Evolutionary conservation across 2,888 invertebrate species (phyloP), one percentile per base, ranked within the genome.

Genomic region (Meta bourneti): DNA sequence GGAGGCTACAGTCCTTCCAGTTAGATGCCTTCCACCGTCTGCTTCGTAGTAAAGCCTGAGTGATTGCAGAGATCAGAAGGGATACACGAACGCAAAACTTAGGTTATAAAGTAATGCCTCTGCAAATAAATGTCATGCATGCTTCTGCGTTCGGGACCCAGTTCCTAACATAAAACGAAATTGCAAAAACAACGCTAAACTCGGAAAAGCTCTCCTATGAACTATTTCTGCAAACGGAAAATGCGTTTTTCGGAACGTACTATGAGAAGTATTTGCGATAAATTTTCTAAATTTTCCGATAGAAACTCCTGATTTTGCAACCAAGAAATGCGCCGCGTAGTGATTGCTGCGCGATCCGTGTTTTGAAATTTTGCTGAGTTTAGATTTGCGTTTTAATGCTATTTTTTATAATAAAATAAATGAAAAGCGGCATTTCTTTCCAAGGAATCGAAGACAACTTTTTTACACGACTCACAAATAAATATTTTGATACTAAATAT

Each of bases 101-200:
- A 20, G 74, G 72, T 81, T 88, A 70, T 88, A 81, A 81, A 81
- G 74, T 74, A 81, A 75, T 88, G 74, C 75, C n/a, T 74, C 81
- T 81, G 81, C 74, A 81, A 79, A 89, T 89, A 89, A 89, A 89
- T 89, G 81, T 72, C 81, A 81, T 69, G 52, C 61, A 61, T 81
- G 71, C 49, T 75, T 75, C 75, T 52, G 8, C 79, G 71, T 80
- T 72, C 61, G 77, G 78, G 16, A 48, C 52, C 75, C 16, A 52
- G 52, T 82, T 72, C 71, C 54, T 78, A 80, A 87, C 87, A 80
- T 87, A 87, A 87, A 87, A 52, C 80, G 48, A 48, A 80, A 87
- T 80, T 80, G 80, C 87, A 86, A 85, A 77, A 85, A 52, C 75
- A 51, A 74, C 72, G 34, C 34, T 34, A 34, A 34, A 72, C 72